phyloP scores from a whole-genome alignment of 2,797 vertebrate genomes.

The Hydrolagus colliei region DNA sequence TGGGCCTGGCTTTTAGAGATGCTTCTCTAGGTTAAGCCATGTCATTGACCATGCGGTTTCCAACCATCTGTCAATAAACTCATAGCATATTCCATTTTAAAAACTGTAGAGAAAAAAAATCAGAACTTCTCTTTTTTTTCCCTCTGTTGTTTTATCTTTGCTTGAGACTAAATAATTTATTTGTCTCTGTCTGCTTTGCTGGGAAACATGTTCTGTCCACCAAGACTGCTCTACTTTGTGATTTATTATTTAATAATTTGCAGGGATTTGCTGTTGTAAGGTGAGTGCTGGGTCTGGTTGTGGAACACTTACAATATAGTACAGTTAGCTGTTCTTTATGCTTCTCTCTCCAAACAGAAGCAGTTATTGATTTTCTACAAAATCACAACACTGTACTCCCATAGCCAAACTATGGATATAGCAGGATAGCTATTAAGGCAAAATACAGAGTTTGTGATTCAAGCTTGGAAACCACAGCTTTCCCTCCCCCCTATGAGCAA shows the following conservation, averaged over 20 bases:
- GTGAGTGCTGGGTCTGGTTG: slow-evolving; percentile 69
- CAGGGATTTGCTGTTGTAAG: slow-evolving; percentile 73
- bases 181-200: slow-evolving; percentile 68
- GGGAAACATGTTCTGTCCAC: slow-evolving; percentile 76
- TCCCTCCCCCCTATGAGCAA: background rate
- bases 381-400: slow-evolving; percentile 65
- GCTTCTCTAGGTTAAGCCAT: slow-evolving; percentile 17
- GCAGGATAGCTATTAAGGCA: slow-evolving; percentile 67
- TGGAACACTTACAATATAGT: slow-evolving; percentile 75
- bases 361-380: slow-evolving; percentile 66
- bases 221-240: slow-evolving; percentile 74
- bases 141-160: slow-evolving; percentile 70
- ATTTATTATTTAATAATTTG: slow-evolving; percentile 87
- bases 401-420: slow-evolving; percentile 44
- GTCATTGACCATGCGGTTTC: slow-evolving; percentile 26
- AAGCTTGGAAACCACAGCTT: slow-evolving; percentile 61
- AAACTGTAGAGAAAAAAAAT: slow-evolving; percentile 10
- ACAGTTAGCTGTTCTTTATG: slow-evolving; percentile 73
- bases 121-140: slow-evolving; percentile 60
- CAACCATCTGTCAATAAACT: slow-evolving; percentile 19
- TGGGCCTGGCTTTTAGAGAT: slow-evolving; percentile 1
- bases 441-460: slow-evolving; percentile 63
- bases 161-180: slow-evolving; percentile 80
- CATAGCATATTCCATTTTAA: slow-evolving; percentile 28
- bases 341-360: slow-evolving; percentile 67